These are phyloP conservation scores for Ametastegia equiseti DNA, from an alignment of 2,888 invertebrate genomes.

Conservation along the genomic window DNA sequence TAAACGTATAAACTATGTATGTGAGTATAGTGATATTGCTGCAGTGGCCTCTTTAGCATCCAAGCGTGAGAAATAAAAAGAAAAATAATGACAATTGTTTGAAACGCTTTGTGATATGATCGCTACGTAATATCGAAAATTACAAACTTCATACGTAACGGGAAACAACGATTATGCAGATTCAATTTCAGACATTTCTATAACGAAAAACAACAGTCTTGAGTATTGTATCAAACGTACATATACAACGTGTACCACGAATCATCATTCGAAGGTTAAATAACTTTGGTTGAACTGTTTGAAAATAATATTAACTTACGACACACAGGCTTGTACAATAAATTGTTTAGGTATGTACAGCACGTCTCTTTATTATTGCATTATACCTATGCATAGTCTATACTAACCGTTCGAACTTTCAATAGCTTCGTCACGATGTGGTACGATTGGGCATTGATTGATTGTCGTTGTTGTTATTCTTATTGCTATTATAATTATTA, in stretches of 20 bases:
- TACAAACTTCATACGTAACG: background rate
- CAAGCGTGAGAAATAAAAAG: too few species aligned
- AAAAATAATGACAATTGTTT: too few species aligned
- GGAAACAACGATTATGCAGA: background rate
- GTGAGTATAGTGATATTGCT: too few species aligned
- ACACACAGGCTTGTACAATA: background rate
- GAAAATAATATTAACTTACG: slow-evolving; percentile 12
- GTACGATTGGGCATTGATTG: background rate
- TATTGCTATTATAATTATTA: background rate
- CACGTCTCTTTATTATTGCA: background rate
- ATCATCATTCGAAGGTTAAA: slow-evolving; percentile 26
- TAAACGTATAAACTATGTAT: too few species aligned
- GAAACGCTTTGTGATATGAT: too few species aligned
- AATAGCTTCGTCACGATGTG: background rate
- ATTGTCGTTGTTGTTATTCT: background rate
- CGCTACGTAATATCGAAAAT: background rate
- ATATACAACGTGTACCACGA: background rate
- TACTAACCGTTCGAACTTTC: background rate
- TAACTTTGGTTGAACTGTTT: slow-evolving; percentile 13
- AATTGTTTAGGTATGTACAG: background rate
- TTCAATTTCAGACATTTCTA: background rate
- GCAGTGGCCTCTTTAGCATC: background rate
- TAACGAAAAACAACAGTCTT: background rate
- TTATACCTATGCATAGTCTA: background rate
- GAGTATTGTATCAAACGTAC: background rate